Conservation (phyloP, 2,797 vertebrate species). For the Pterois miles region DNA sequence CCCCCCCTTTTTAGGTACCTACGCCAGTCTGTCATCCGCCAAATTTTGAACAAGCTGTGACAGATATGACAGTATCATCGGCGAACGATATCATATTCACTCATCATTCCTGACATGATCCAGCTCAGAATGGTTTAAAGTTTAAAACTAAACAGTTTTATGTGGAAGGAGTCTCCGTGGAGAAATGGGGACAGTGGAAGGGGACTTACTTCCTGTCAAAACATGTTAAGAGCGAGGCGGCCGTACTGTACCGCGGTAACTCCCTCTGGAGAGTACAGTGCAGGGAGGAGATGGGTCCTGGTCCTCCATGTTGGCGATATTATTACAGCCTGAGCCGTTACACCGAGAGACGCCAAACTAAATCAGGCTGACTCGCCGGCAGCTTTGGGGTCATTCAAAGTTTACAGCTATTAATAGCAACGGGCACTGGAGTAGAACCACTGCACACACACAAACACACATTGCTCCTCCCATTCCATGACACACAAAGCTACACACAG, state of each 20-base stretch:
- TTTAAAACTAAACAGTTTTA: slow-evolving; percentile 10
- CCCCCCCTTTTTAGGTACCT: slow-evolving; percentile 19
- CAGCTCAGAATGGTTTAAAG: slow-evolving; percentile 13
- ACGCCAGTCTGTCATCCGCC: slow-evolving; percentile 10
- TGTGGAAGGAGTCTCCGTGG: slow-evolving; percentile 3
- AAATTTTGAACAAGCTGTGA: slow-evolving; percentile 30
- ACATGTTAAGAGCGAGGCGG: slow-evolving; percentile 29
- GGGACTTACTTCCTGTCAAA: slow-evolving; percentile 62
- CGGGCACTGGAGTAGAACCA: slow-evolving; percentile 11
- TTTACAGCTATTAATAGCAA: slow-evolving; percentile 73
- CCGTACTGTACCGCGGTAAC: slow-evolving; percentile 3
- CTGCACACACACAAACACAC: slow-evolving; percentile 12
- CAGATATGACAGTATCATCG: slow-evolving; percentile 56
- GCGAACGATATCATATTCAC: slow-evolving; percentile 13
- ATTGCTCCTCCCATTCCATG: background rate
- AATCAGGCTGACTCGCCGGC: slow-evolving; percentile 56
- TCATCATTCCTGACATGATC: slow-evolving; percentile 30
- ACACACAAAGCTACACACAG: background rate
- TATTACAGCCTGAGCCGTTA: slow-evolving; percentile 44
- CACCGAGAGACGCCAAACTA: slow-evolving; percentile 49
- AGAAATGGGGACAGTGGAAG: slow-evolving; percentile 38
- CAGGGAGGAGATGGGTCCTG: slow-evolving; percentile 4
- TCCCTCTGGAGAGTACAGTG: slow-evolving; percentile 34
- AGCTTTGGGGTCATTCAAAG: slow-evolving; percentile 66
- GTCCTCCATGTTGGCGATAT: slow-evolving; percentile 47